Evolutionary conservation across 2,113 vertebrate genomes (phyloP).

Genomic region (Panthera leo): DNA sequence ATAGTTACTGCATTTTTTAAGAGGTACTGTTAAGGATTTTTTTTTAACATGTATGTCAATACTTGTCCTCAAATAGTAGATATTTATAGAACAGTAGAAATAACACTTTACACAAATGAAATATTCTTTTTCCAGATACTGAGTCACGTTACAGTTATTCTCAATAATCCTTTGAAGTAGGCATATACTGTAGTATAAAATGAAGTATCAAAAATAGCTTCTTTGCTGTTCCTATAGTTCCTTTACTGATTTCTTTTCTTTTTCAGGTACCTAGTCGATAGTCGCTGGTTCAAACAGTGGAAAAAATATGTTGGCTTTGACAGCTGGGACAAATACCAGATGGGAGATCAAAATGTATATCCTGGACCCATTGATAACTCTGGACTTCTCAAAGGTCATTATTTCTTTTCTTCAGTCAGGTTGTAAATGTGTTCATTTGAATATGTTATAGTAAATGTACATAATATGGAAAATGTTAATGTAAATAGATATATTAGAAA

Average conservation of each 20-base stretch:
- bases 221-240: not conserved
- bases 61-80: slow-evolving; percentile 9
- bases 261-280: slow-evolving; percentile 97
- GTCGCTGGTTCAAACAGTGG: slow-evolving; percentile 99
- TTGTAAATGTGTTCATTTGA: slow-evolving; percentile 18
- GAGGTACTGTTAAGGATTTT: not conserved
- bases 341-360: slow-evolving; percentile 98
- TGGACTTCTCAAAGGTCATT: slow-evolving; percentile 96
- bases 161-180: slow-evolving; percentile 27
- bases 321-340: slow-evolving; percentile 99
- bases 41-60: not conserved
- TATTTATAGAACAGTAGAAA: slow-evolving; percentile 35
- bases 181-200: not conserved
- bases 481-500: not conserved
- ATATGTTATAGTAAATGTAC: not conserved
- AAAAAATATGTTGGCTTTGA: slow-evolving; percentile 99
- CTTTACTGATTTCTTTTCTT: slow-evolving; percentile 68
- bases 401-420: slow-evolving; percentile 38
- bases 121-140: slow-evolving; percentile 22
- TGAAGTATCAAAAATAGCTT: not conserved
- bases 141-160: not conserved
- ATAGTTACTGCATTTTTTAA: not conserved
- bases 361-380: slow-evolving; percentile 98
- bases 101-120: slow-evolving; percentile 38
- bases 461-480: not conserved